Conservation (phyloP, 2,888 invertebrate species). For the Glyphotaelius pellucidus region DNA sequence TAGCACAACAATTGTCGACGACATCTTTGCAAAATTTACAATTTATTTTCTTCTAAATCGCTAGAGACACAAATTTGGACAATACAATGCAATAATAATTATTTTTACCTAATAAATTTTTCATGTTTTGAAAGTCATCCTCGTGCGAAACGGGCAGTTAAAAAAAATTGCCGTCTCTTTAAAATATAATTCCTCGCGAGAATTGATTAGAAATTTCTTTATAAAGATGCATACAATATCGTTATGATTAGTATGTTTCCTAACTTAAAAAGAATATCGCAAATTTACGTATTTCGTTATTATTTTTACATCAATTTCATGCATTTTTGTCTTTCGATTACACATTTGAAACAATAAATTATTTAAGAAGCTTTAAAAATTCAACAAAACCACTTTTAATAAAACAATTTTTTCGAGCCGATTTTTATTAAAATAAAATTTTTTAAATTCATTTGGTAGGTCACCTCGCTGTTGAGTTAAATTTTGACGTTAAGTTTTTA, state of each 20-base stretch:
- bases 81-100: background rate
- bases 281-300: slow-evolving; percentile 65
- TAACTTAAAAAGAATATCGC: slow-evolving; percentile 64
- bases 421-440: background rate
- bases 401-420: background rate
- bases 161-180: slow-evolving; percentile 42
- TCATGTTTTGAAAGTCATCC: slow-evolving; percentile 12
- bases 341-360: slow-evolving; percentile 15
- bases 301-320: slow-evolving; percentile 21
- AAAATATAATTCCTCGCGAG: slow-evolving; percentile 59
- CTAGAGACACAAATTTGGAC: slow-evolving; percentile 62
- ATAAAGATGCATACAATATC: slow-evolving; percentile 49
- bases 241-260: slow-evolving; percentile 34
- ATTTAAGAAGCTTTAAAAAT: slow-evolving; percentile 34
- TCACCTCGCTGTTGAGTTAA: background rate
- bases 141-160: background rate
- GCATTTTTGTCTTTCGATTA: slow-evolving; percentile 34
- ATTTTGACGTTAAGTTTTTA: slow-evolving; percentile 23
- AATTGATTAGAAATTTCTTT: slow-evolving; percentile 36
- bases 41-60: slow-evolving; percentile 43
- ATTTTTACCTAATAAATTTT: slow-evolving; percentile 46
- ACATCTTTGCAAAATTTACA: slow-evolving; percentile 13
- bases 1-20: background rate
- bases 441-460: slow-evolving; percentile 16
- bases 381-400: background rate